Evolutionary conservation across 2,113 vertebrate genomes (phyloP), one percentile per base, ranked within the genome.

Genomic region (Mesitornis unicolor): DNA sequence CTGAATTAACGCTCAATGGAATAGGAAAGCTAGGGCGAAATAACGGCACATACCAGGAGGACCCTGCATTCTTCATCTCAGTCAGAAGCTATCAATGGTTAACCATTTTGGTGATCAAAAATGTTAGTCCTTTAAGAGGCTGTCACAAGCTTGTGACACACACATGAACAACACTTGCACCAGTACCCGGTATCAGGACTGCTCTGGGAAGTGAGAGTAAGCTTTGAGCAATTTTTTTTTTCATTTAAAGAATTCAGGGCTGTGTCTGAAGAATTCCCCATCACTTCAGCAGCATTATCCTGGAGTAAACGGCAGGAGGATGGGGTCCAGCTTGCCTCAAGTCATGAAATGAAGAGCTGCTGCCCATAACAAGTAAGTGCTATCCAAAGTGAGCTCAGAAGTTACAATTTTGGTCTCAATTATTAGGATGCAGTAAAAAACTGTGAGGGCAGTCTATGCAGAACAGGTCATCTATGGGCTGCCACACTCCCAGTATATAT

Each of bases 371-470:
- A 3, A 60, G 5, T 11, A 40, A 25, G 5, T 6, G 17, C 16
- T 56, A 47, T 45, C 14, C 22, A 11, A 67, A 54, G 38, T 18
- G 20, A 65, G 19, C 7, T 74, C 50, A 60, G 12, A 70, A 38
- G 12, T 4, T 11, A 40, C 59, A 89, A 13, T 45, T 92, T 53
- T 80, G 22, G 25, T 92, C 40, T 84, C 75, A 80, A 38, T 54
- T 40, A 84, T 56, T 35, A 68, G 64, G 86, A 91, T 29, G 29
- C 22, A 64, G 13, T 84, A 94, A 89, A 33, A 71, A 80, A 87
- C 86, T 59, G 65, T 24, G 24, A 64, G 2, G 38, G 94, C 45
- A 63, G 20, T 13, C 84, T 29, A 63, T 54, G 76, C 29, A 84
- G 45, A 54, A 85, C 74, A 78, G 70, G 43, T 60, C 61, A 16